Evolutionary conservation across 2,888 invertebrate genomes (phyloP), one percentile per base, ranked within the genome.

Genomic region (Eupithecia abbreviata): DNA sequence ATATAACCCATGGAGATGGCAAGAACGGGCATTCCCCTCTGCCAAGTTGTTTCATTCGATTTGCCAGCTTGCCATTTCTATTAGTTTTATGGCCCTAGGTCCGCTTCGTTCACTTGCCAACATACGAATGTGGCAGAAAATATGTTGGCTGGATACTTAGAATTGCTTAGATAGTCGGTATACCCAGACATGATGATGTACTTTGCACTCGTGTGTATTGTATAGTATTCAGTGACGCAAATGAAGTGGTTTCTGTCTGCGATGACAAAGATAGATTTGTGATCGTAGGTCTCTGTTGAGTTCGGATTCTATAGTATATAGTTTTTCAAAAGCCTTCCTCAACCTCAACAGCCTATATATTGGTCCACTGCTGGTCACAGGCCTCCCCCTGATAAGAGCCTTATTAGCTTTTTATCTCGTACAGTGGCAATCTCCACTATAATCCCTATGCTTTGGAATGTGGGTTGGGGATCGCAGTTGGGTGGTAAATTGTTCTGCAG

Each of bases 61-160:
- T 30, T 12, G 62, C 62, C 30, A 62, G 18, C 62, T 62, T 62
- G 30, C 18, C 62, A 62, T 62, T 62, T 62, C 66, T 66, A 13
- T 66, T 66, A 15, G 13, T 66, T 62, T 30, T 62, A 62, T 62
- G 10, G 10, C 30, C 30, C n/a, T 30, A 18, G 58, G 30, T 30
- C 18, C 58, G 65, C 41, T 41, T 18, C 41, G 71, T 73, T 73
- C 67, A 62, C 73, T 73, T 77, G 77, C 74, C 77, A 77, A 77
- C 72, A 72, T 49, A 47, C 45, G 49, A 10, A 45, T 72, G 67
- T 75, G 49, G 72, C 70, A 18, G 7, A 55, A 66, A 75, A 62
- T 65, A 72, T 77, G 49, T 66, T 65, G 42, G 62, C 13, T 10
- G 42, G 43, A n/a, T 72, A 55, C 72, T 72, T 77, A 67, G 77